A percentile compares a stretch with the other conserved stretches of the same genome.
Evolutionary conservation across 2,888 invertebrate species (phyloP).

Genomic region (Pilophorus perplexus): DNA sequence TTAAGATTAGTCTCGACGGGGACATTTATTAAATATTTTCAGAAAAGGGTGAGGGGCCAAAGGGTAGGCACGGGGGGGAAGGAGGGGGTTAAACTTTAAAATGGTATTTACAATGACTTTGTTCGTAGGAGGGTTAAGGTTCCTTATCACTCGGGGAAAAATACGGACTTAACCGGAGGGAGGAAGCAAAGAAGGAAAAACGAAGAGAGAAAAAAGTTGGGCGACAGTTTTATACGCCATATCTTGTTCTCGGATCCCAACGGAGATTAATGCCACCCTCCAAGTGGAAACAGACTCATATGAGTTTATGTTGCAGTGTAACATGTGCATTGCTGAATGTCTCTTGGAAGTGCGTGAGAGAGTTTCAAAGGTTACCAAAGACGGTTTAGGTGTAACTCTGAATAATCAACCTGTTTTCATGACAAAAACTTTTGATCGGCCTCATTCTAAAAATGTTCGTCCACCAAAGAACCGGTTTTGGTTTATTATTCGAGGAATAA

Average conservation of each 20-base stretch:
- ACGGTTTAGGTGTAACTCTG: no score
- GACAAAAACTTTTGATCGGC: no score
- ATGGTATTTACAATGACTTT: constrained; percentile 41
- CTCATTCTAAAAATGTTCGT: no score
- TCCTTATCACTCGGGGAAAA: constrained; percentile 31
- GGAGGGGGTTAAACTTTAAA: constrained; percentile 40
- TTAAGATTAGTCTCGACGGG: constrained; percentile 51
- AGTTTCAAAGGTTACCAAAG: no score
- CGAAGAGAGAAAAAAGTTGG: neutral
- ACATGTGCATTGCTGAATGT: no score
- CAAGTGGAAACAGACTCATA: no score
- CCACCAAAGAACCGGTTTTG: no score
- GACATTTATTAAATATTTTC: constrained; percentile 50
- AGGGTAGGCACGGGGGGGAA: neutral
- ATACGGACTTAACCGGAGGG: constrained; percentile 22
- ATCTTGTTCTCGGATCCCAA: neutral
- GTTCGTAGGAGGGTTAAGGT: constrained; percentile 30
- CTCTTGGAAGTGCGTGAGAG: no score
- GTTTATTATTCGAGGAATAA: no score
- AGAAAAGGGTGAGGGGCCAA: constrained; percentile 16
- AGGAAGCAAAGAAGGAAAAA: neutral
- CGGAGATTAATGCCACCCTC: neutral
- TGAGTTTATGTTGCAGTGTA: no score
- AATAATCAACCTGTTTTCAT: no score
- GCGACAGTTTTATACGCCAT: constrained; percentile 5